Evolutionary conservation across 2,113 vertebrate genomes (phyloP).

Genomic region (Vicugna pacos): DNA sequence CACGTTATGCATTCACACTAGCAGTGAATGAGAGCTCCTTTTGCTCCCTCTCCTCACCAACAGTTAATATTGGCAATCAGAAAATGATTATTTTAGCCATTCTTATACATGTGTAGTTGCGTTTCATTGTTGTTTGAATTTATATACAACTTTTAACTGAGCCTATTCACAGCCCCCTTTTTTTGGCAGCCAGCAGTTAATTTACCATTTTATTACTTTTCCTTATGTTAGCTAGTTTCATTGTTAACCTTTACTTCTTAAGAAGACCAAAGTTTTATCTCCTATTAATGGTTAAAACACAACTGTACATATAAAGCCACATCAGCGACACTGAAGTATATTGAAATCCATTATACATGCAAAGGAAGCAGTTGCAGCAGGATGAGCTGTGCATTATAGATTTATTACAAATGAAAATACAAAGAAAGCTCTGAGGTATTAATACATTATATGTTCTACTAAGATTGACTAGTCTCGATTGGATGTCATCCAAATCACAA

Average conservation of each 20-base stretch:
- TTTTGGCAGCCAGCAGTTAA: not conserved
- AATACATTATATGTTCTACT: constrained; percentile 38
- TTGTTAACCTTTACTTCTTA: not conserved
- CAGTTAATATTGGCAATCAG: not conserved
- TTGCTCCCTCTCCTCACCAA: not conserved
- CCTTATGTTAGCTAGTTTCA: not conserved
- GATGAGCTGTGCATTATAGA: constrained; percentile 21
- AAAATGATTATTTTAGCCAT: not conserved
- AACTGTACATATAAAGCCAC: not conserved
- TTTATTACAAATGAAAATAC: constrained; percentile 44
- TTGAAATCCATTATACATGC: not conserved
- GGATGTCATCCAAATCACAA: constrained; percentile 33
- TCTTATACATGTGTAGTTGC: not conserved
- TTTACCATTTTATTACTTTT: not conserved
- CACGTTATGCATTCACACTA: not conserved
- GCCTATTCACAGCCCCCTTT: not conserved
- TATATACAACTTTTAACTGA: not conserved
- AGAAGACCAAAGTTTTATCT: not conserved
- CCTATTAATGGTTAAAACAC: not conserved
- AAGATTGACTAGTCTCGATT: constrained; percentile 13
- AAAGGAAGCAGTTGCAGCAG: constrained; percentile 4
- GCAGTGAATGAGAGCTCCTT: not conserved
- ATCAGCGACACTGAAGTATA: not conserved
- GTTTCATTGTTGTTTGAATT: not conserved
- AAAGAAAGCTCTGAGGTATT: not conserved